Evolutionary conservation across 2,888 invertebrate genomes (phyloP).

Genomic region (Pecten maximus): DNA sequence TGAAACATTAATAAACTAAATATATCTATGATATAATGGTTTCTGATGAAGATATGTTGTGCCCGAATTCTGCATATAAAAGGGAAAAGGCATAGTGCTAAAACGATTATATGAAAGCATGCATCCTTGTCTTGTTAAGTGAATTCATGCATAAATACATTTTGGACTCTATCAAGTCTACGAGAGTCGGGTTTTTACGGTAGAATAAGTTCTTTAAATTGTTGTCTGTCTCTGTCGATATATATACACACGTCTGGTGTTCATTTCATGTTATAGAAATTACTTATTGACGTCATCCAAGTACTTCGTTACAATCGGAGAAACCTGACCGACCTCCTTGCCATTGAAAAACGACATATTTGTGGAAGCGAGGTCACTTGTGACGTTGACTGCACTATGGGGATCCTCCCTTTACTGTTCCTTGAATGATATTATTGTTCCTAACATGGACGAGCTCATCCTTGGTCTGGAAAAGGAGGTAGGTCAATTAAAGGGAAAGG

Average conservation of each 20-base stretch:
- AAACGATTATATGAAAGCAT: too few species aligned
- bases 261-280: slow-evolving; percentile 3
- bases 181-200: not conserved
- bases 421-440: not conserved
- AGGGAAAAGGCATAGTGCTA: too few species aligned
- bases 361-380: slow-evolving; percentile 5
- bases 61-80: too few species aligned
- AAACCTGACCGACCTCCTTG: slow-evolving; percentile 23
- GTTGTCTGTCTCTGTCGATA: not conserved
- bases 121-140: too few species aligned
- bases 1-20: too few species aligned
- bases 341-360: slow-evolving; percentile 23
- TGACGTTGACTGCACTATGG: not conserved
- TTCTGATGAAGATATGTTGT: too few species aligned
- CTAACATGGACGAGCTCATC: not conserved
- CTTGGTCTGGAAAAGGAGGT: slow-evolving; percentile 14
- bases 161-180: not conserved
- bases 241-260: not conserved
- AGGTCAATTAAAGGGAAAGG: not conserved
- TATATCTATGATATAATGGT: too few species aligned
- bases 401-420: not conserved
- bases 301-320: slow-evolving; percentile 9
- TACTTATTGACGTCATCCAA: slow-evolving; percentile 8
- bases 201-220: not conserved
- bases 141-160: not conserved